phyloP scores from a whole-genome alignment of 2,888 invertebrate species.

The Caenorhabditis sinica region DNA sequence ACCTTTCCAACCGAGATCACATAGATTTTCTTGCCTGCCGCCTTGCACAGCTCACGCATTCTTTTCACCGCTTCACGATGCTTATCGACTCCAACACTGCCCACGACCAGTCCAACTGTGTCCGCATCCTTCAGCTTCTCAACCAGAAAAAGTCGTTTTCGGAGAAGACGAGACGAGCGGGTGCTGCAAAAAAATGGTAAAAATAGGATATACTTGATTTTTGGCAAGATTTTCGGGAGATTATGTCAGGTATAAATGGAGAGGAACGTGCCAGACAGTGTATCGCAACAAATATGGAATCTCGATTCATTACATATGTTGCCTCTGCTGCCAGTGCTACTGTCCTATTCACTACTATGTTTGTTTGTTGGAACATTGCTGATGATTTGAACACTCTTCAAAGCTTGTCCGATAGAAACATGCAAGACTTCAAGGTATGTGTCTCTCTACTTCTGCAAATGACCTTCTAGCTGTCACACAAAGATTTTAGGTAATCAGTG shows the following conservation, averaged over 20 bases:
- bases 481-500: conserved; percentile 61
- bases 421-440: conserved; percentile 68
- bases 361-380: conserved; percentile 63
- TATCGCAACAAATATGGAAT: conserved; percentile 55
- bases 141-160: conserved; percentile 90
- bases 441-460: background rate
- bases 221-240: conserved; percentile 31
- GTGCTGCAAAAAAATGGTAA: conserved; percentile 69
- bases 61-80: conserved; percentile 80
- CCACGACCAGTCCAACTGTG: conserved; percentile 91
- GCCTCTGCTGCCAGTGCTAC: conserved; percentile 63
- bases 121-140: conserved; percentile 95
- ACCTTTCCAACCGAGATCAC: conserved; percentile 94
- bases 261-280: conserved; percentile 1
- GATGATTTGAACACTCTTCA: conserved; percentile 71
- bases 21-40: conserved; percentile 92
- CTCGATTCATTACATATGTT: conserved; percentile 47
- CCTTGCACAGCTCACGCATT: conserved; percentile 86
- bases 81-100: conserved; percentile 91
- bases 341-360: conserved; percentile 62
- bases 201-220: conserved; percentile 35
- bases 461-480: conserved; percentile 30
- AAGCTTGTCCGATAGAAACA: conserved; percentile 63
- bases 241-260: conserved; percentile 37
- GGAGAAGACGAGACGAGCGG: conserved; percentile 85